phyloP scores from a whole-genome alignment of 2,888 invertebrate species.

The Hylaea fasciaria region DNA sequence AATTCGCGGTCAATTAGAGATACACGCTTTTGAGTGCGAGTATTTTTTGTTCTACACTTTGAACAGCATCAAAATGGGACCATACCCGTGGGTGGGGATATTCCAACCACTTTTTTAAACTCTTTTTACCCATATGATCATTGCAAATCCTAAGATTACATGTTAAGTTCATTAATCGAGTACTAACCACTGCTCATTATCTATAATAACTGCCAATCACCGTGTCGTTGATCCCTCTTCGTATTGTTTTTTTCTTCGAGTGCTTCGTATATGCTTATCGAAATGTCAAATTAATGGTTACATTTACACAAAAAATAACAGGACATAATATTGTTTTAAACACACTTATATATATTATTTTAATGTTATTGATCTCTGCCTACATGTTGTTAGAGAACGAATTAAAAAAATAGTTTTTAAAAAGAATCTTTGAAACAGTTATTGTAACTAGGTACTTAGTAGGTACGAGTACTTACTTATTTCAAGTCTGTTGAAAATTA shows the following conservation, averaged over 20 bases:
- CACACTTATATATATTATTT: slow-evolving; percentile 10
- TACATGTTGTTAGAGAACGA: slow-evolving; percentile 1
- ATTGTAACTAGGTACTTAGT: no score
- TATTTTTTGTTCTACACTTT: slow-evolving; percentile 28
- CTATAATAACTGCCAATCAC: slow-evolving; percentile 59
- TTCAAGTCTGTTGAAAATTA: no score
- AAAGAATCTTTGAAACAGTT: no score
- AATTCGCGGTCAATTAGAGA: slow-evolving; percentile 18
- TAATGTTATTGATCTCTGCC: slow-evolving; percentile 23
- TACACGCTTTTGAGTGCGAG: slow-evolving; percentile 10
- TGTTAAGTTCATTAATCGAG: slow-evolving; percentile 61
- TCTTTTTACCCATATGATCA: slow-evolving; percentile 32
- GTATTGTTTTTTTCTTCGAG: slow-evolving; percentile 10
- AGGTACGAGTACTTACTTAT: no score
- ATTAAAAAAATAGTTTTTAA: no score
- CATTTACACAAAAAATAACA: slow-evolving; percentile 20
- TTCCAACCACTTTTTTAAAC: slow-evolving; percentile 29
- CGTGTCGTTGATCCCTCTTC: slow-evolving; percentile 57
- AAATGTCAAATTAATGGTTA: slow-evolving; percentile 30
- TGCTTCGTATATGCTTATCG: slow-evolving; percentile 22
- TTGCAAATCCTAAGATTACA: slow-evolving; percentile 48
- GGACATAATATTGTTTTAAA: slow-evolving; percentile 12
- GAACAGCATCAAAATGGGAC: slow-evolving; percentile 24
- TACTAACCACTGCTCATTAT: slow-evolving; percentile 54
- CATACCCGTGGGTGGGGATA: slow-evolving; percentile 37